Base-by-base conservation (phyloP, 2,797 vertebrate genomes). In the Mormyrops attenuatus region DNA sequence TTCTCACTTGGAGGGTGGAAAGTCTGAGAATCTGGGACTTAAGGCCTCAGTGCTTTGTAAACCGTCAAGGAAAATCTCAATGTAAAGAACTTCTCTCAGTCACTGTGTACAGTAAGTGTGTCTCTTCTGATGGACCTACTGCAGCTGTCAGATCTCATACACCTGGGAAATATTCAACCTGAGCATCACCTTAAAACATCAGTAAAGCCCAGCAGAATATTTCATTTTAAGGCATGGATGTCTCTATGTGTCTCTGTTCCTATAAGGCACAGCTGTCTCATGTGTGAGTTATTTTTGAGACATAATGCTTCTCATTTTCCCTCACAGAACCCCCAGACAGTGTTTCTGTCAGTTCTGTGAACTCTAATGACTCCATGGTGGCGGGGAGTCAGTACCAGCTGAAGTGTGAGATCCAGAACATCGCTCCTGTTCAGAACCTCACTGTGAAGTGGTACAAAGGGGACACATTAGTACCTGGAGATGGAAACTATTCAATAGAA, bases 401-500 rank as follows among this genome's bases (percentile, higher is more conserved):
- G 9, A 0, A 7, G 49, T 96, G 95, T 93, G 84, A 91, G 8
- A 3, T 95, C 87, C 1, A 8, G 0, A 52, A 93, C 53, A 91
- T 95, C 20, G 94, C 50, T 52, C 50, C 50, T 2, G 50, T 52
- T 52, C 11, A 52, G 50, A 52, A 1, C 11, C 47, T 49, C 15
- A 0, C 7, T n/a, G 91, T 95, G n/a, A 2, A 6, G 8, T 96
- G 93, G 94, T 53, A 90, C 91, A 94, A 90, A 90, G 92, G 91
- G 91, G 30, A 92, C 0, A 77, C 22, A 53, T n/a, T 22, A 60
- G 57, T 60, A 60, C 69, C 0, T 8, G n/a, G 4, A 66, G 15
- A 4, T 11, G 0, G 60, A 90, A 41, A 0, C 41, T 69, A 63
- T 63, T 3, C 1, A 1, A 17, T 7, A 5, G 17, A 60, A 60